A percentile compares a stretch with the other conserved stretches of the same genome.
Evolutionary conservation across 2,797 vertebrate species (phyloP).

Genomic region (Malurus splendens): DNA sequence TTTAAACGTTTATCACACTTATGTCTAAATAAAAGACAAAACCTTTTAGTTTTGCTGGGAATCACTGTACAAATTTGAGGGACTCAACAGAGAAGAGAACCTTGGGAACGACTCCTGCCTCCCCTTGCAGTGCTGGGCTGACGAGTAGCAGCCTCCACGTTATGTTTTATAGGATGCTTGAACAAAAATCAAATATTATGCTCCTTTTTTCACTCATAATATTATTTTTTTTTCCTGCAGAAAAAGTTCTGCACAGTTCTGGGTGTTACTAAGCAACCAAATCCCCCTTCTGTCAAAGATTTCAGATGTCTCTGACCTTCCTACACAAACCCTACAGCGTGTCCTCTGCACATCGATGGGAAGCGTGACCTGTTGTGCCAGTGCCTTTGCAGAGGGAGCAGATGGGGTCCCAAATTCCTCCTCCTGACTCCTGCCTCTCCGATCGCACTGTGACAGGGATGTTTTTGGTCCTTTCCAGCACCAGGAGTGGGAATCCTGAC

Average conservation of each 20-base stretch:
- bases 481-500: neutral
- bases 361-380: neutral
- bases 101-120: neutral
- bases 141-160: neutral
- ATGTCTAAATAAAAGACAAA: neutral
- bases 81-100: neutral
- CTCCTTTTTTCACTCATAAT: neutral
- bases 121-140: neutral
- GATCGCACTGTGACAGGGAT: neutral
- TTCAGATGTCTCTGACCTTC: slow-evolving; percentile 11
- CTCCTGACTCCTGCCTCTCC: neutral
- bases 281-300: neutral
- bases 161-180: neutral
- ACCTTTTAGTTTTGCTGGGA: neutral
- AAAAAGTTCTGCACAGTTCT: neutral
- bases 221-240: neutral
- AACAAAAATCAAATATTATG: neutral
- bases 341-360: neutral
- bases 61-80: neutral
- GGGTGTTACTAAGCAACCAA: slow-evolving; percentile 17
- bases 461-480: neutral
- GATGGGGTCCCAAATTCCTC: neutral
- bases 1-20: neutral
- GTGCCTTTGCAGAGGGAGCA: neutral
- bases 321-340: neutral